Conservation (phyloP, 2,888 invertebrate genomes). For the Aelia acuminata region DNA sequence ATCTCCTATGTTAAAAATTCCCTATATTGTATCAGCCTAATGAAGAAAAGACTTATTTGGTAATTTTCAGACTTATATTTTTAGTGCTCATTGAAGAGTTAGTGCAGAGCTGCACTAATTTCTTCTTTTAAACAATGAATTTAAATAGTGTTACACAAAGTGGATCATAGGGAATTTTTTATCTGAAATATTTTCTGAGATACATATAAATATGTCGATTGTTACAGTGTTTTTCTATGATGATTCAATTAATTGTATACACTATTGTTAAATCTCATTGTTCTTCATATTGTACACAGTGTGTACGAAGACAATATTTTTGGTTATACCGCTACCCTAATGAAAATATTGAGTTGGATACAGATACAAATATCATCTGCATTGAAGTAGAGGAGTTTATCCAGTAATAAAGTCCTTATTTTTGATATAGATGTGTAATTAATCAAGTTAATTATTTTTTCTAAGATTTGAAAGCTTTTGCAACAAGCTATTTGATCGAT, state of each 20-base stretch:
- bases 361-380: neutral
- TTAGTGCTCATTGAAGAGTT: neutral
- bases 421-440: conserved; percentile 9
- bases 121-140: conserved; percentile 4
- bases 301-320: conserved; percentile 46
- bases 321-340: neutral
- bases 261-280: neutral
- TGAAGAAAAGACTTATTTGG: conserved; percentile 46
- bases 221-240: conserved; percentile 12
- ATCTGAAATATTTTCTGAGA: conserved; percentile 13
- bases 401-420: neutral
- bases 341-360: neutral
- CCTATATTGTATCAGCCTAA: conserved; percentile 29
- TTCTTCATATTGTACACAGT: conserved; percentile 19
- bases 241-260: neutral
- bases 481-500: neutral
- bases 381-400: neutral
- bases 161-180: neutral
- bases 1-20: conserved; percentile 41
- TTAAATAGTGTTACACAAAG: neutral
- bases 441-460: conserved; percentile 5
- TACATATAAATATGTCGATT: neutral
- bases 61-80: conserved; percentile 44
- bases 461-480: conserved; percentile 6
- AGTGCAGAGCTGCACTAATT: neutral